Evolutionary conservation across 2,888 invertebrate genomes (phyloP), one percentile per base, ranked within the genome.

Genomic region (Holacanthella duospinosa): DNA sequence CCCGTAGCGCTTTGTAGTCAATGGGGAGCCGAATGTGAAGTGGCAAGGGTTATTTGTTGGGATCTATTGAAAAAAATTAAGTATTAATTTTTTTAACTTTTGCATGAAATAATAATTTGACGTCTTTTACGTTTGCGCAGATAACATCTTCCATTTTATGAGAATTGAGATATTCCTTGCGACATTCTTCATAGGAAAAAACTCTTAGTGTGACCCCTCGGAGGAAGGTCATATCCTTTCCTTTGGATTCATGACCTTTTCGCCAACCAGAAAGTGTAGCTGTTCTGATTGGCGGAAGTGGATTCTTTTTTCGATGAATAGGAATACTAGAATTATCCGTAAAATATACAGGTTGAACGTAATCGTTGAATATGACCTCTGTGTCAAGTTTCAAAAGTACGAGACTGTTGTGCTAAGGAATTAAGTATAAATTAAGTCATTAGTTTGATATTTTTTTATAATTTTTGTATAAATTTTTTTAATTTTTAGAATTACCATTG

Each of bases 141-240:
- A 58, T 21, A 43, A 58, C 24, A 21, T 58, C 58, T 4, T 58
- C 58, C 58, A 58, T 58, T 43, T 29, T 28, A 9, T 58, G 28
- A 6, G 58, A 58, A 24, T 58, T 29, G 6, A 58, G 12, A 29
- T 58, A 58, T 24, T 58, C 58, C 36, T 58, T 58, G 28, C 24
- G 29, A 24, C 58, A 58, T 58, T 58, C 58, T 28, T 58, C 58
- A 24, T 29, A 58, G 24, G 9, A 21, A 36, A n/a, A 24, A 4
- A 58, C 36, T 21, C 58, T 29, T 12, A 58, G 43, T 21, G 36
- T 58, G 6, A 58, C 58, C 12, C 58, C 58, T 6, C 43, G 29
- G 4, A 58, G 58, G 24, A 36, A 58, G 9, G 12, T 16, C 29
- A 43, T 28, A 4, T 58, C 58, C 58, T 58, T 58, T 24, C 58